Evolutionary conservation across 2,888 invertebrate species (phyloP), one percentile per base, ranked within the genome.

Genomic region (Ormyrus labotus): DNA sequence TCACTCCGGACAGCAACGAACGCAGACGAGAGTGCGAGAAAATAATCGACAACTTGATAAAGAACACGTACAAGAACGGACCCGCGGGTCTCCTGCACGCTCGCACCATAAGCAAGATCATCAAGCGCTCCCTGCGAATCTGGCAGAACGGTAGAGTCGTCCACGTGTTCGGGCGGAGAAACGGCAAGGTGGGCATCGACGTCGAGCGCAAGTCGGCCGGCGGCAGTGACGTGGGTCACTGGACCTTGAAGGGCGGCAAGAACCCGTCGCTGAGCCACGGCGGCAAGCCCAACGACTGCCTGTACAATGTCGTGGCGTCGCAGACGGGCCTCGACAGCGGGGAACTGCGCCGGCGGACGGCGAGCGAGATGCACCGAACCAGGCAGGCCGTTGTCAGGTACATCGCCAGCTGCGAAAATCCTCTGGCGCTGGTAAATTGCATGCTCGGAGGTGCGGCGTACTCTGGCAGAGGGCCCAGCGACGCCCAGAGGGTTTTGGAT

Each of bases 371-470:
- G 73, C 81, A 55, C 13, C 55, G 68, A 6, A 5, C 67, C 7
- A 10, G 6, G 1, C 10, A 6, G 8, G 7, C 48, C 0, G 19
- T 60, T 3, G 3, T 13, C 2, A 71, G 57, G 48, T 47, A 19
- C 0, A 19, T 71, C 1, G 45, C 64, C n/a, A 6, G 0, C 8
- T 70, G 34, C 11, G n/a, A 8, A 6, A 11, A 55, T 61, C 57
- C 48, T 0, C 2, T 1, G 11, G 11, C 6, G 4, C 34, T 61
- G 0, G 64, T 60, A 0, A 34, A 50, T 7, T 7, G 81, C 0
- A 83, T 88, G 85, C 57, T 85, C 6, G 88, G 89, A 0, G 88
- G 88, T 0, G 89, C 87, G 0, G 60, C 78, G 0, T 89, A 89
- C 71, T 7, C 0, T 0, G 88, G 88, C 0, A 76, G 0, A 0